Evolutionary conservation across 2,113 vertebrate species (phyloP), one percentile per base, ranked within the genome.

Genomic region (Psammodynastes pulverulentus): DNA sequence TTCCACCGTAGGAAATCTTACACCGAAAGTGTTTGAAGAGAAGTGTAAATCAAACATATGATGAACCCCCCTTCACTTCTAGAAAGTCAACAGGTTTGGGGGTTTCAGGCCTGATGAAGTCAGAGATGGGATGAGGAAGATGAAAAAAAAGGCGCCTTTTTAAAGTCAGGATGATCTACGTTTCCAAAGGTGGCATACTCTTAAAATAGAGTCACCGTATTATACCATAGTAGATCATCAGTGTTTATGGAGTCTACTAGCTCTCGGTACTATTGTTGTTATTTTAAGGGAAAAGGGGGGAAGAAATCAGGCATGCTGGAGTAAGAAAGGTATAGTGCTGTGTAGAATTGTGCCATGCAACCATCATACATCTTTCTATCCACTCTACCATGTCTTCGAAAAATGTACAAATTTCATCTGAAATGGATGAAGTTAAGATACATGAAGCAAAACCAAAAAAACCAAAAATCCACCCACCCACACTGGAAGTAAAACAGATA

Each of bases 41-140:
- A 93, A 79, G 52, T 0, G 2, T 9, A 90, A 92, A 43, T 89
- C 90, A 94, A 94, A 95, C 96, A 94, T 95, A 97, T 95, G 95
- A n/a, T 23, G 39, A 56, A 86, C 0, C 92, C 0, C 92, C 91
- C 88, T 89, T 39, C 39, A 90, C 88, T 93, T 93, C 85, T 93
- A 88, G 89, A 94, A 91, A 93, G 84, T 52, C 92, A 92, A 92
- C 87, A 94, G 93, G 43, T 79, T 29, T 93, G 84, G 0, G 1
- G 90, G 88, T 46, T 90, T 56, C 0, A 86, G 34, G 34, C 21
- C 34, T 19, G 9, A 84, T 87, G 53, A 90, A 96, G 79, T 93
- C 90, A 90, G 92, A 89, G 56, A 1, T 21, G 15, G 29, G 26
- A 1, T 29, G 88, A 79, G 58, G 72, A 46, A 2, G 84, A 9